A percentile compares a stretch with the other conserved stretches of the same genome.
Evolutionary conservation across 2,888 invertebrate species (phyloP).

Genomic region (Andrena dorsata): DNA sequence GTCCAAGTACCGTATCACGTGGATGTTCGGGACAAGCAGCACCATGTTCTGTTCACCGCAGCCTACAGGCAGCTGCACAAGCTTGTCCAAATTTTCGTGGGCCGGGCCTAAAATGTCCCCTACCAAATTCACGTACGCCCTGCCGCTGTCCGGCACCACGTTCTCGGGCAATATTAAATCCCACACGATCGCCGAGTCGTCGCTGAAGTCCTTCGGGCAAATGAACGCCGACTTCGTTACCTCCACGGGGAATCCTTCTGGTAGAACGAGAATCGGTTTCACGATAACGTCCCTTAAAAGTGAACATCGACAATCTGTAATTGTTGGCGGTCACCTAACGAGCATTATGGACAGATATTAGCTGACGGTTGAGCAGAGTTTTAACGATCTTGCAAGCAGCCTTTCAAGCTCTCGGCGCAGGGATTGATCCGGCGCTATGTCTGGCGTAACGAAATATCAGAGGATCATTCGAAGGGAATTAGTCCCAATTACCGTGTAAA

Average conservation of each 20-base stretch:
- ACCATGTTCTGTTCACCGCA: constrained; percentile 95
- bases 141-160: constrained; percentile 88
- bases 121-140: constrained; percentile 88
- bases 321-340: not conserved
- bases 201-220: constrained; percentile 87
- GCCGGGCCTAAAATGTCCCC: constrained; percentile 89
- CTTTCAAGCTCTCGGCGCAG: too few relatives aligned
- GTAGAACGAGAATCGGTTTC: constrained; percentile 88
- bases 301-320: not conserved
- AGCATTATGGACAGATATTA: not conserved
- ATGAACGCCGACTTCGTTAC: constrained; percentile 89
- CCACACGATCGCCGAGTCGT: constrained; percentile 83
- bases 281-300: constrained; percentile 87
- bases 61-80: constrained; percentile 90
- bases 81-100: constrained; percentile 89
- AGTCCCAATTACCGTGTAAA: constrained; percentile 83
- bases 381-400: too few relatives aligned
- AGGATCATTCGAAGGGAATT: not conserved
- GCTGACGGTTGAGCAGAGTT: too few relatives aligned
- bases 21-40: constrained; percentile 90
- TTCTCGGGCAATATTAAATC: constrained; percentile 86
- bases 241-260: constrained; percentile 90
- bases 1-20: constrained; percentile 88
- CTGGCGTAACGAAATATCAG: too few relatives aligned
- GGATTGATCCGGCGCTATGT: too few relatives aligned